Percentiles rank a stretch among this genome's conserved stretches.
Conservation (phyloP, 2,797 vertebrate species). For the Remorina albescens region DNA sequence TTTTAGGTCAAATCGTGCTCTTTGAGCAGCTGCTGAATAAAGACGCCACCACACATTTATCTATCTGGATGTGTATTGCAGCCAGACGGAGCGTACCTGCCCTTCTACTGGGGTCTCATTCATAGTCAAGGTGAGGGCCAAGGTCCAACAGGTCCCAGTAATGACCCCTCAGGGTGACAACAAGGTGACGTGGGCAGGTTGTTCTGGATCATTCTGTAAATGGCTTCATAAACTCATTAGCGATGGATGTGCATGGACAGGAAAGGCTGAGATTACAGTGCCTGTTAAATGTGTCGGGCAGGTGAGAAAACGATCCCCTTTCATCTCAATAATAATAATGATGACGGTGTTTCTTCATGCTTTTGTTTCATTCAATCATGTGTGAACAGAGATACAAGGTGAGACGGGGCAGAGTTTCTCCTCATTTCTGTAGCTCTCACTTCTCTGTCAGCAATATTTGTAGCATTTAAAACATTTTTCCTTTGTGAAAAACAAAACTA, state of each 20-base stretch:
- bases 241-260: constrained; percentile 64
- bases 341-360: constrained; percentile 75
- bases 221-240: constrained; percentile 79
- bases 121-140: constrained; percentile 74
- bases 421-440: constrained; percentile 9
- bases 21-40: not conserved
- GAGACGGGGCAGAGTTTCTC: constrained; percentile 10
- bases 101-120: constrained; percentile 57
- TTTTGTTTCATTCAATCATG: constrained; percentile 77
- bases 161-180: constrained; percentile 52
- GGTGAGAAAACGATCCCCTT: constrained; percentile 76
- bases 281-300: constrained; percentile 73
- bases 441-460: constrained; percentile 1
- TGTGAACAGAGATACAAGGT: constrained; percentile 51
- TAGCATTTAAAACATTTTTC: too few relatives aligned
- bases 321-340: constrained; percentile 76
- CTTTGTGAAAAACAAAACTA: too few relatives aligned
- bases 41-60: not conserved
- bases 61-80: constrained; percentile 73
- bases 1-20: constrained; percentile 9
- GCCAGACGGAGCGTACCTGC: constrained; percentile 77
- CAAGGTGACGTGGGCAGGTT: constrained; percentile 45
- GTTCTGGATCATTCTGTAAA: constrained; percentile 54
- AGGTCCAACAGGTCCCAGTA: constrained; percentile 56
- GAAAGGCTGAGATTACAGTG: constrained; percentile 65